A percentile compares a stretch with the other conserved stretches of the same genome.
Conservation (phyloP, 2,888 invertebrate species). For the Diloba caeruleocephala region DNA sequence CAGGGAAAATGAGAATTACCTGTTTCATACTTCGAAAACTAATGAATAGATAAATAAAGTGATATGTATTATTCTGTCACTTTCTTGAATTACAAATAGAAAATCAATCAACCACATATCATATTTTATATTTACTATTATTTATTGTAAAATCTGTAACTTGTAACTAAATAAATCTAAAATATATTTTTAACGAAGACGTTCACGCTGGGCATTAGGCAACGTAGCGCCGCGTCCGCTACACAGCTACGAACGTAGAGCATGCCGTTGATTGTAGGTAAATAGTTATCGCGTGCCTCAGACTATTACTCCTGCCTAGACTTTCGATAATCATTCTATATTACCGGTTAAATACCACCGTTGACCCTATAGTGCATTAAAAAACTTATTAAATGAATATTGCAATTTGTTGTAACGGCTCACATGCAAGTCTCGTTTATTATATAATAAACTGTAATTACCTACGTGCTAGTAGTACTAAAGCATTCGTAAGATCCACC, state of each 20-base stretch:
- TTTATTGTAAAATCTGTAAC: too few species aligned
- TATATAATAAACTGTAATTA: slow-evolving; percentile 29
- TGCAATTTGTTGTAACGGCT: slow-evolving; percentile 49
- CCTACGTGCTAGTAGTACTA: slow-evolving; percentile 3
- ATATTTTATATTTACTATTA: too few species aligned
- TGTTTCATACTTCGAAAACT: too few species aligned
- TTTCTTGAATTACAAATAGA: too few species aligned
- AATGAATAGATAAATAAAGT: too few species aligned
- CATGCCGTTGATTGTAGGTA: slow-evolving; percentile 43
- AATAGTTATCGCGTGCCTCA: slow-evolving; percentile 72
- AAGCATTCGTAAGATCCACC: slow-evolving; percentile 13
- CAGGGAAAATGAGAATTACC: too few species aligned
- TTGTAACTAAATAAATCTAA: too few species aligned
- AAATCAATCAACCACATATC: too few species aligned
- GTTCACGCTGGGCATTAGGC: background rate
- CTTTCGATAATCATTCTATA: slow-evolving; percentile 75
- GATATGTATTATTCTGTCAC: too few species aligned
- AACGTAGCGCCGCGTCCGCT: slow-evolving; percentile 11
- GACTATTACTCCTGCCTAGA: slow-evolving; percentile 72
- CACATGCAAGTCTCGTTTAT: slow-evolving; percentile 29
- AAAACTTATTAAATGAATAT: slow-evolving; percentile 58
- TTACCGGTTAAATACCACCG: slow-evolving; percentile 72
- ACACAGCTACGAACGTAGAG: slow-evolving; percentile 30
- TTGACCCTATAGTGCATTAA: slow-evolving; percentile 72
- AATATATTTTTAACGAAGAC: background rate